These are phyloP conservation scores for Drosophila malerkotliana DNA, from an alignment of 1,140 invertebrate species.

Conservation along the genomic window DNA sequence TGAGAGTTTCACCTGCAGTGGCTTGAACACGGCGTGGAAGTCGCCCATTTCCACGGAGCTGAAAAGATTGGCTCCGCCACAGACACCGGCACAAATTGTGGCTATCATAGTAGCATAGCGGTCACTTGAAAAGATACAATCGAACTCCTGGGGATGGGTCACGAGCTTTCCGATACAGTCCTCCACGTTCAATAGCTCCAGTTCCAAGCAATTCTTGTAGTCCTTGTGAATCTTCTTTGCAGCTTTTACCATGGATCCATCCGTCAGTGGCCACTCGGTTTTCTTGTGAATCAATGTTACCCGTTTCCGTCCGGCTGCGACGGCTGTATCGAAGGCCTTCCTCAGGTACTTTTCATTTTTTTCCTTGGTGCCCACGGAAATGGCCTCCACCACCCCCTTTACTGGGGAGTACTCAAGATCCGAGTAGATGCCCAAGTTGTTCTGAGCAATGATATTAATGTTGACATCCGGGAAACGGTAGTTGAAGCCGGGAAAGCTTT, in stretches of 20 bases:
- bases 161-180: conserved; percentile 41
- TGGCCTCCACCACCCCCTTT: conserved; percentile 66
- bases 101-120: conserved; percentile 73
- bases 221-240: conserved; percentile 32
- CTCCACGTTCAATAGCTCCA: conserved; percentile 61
- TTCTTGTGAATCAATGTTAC: conserved; percentile 61
- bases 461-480: conserved; percentile 58
- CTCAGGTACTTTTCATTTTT: conserved; percentile 35
- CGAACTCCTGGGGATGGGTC: conserved; percentile 49
- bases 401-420: conserved; percentile 75
- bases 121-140: conserved; percentile 66
- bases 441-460: conserved; percentile 61
- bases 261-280: conserved; percentile 61
- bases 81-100: conserved; percentile 62
- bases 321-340: conserved; percentile 46
- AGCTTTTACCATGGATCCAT: conserved; percentile 44
- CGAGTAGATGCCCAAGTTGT: conserved; percentile 67
- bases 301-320: conserved; percentile 28
- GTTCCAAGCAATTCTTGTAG: conserved; percentile 29
- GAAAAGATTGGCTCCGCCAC: conserved; percentile 73
- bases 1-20: conserved; percentile 70
- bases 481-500: conserved; percentile 65
- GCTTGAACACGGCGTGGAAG: conserved; percentile 71
- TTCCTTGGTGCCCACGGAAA: conserved; percentile 44
- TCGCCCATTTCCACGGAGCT: conserved; percentile 61